phyloP scores from a whole-genome alignment of 2,888 invertebrate species.

The Eupelmus urozonus region DNA sequence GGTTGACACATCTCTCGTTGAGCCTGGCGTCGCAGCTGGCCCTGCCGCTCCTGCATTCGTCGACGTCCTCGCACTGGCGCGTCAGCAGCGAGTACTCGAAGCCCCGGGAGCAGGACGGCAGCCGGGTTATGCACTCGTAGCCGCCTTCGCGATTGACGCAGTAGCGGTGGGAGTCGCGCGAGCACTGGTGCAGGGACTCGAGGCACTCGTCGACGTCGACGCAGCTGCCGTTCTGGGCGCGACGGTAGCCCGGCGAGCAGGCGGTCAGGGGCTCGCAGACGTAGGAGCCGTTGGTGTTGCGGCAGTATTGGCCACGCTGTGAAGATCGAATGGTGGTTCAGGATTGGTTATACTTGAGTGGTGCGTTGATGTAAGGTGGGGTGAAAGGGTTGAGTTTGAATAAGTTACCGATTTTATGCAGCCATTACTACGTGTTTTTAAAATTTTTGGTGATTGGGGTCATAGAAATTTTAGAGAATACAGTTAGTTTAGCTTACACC shows the following conservation, averaged over 20 bases:
- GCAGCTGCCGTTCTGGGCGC: slow-evolving; percentile 79
- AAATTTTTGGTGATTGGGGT: no score
- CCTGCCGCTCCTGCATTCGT: slow-evolving; percentile 78
- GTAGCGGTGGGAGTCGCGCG: slow-evolving; percentile 67
- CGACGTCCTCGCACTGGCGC: slow-evolving; percentile 78
- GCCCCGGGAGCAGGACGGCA: slow-evolving; percentile 70
- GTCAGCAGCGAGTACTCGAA: slow-evolving; percentile 68
- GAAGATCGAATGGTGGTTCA: no score
- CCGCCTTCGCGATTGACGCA: slow-evolving; percentile 78
- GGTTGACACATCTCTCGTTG: slow-evolving; percentile 79
- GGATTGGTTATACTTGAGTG: no score
- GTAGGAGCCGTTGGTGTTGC: slow-evolving; percentile 71
- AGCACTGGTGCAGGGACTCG: slow-evolving; percentile 77
- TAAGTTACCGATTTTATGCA: no score
- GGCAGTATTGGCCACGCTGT: slow-evolving; percentile 63
- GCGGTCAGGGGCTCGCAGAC: slow-evolving; percentile 65
- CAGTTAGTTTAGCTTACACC: no score
- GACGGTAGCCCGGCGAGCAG: slow-evolving; percentile 67
- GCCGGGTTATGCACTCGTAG: slow-evolving; percentile 76
- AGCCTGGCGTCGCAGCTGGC: slow-evolving; percentile 74
- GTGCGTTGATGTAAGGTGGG: no score
- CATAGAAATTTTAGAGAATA: no score
- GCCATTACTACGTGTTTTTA: no score
- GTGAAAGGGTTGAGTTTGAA: no score
- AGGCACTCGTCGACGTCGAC: slow-evolving; percentile 85